Percentiles rank a stretch among this genome's conserved stretches.
Evolutionary conservation across 2,888 invertebrate genomes (phyloP).

Genomic region (Acanthoscelides obtectus): DNA sequence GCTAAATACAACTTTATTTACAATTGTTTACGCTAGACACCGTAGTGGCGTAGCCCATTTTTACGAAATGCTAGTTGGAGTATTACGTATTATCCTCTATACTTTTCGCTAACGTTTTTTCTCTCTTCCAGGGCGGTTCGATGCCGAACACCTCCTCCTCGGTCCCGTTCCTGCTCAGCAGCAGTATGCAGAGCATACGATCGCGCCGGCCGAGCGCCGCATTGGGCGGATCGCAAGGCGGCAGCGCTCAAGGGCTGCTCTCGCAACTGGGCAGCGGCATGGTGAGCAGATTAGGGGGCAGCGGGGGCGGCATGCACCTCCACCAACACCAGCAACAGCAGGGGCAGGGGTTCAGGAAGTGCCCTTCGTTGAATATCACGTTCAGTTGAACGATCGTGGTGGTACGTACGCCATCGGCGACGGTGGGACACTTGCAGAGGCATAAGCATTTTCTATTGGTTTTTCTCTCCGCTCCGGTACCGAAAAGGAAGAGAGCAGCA

Average conservation of each 20-base stretch:
- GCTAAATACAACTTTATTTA: too few species aligned
- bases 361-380: slow-evolving; percentile 71
- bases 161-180: slow-evolving; percentile 78
- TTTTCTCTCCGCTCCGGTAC: slow-evolving; percentile 6
- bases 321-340: slow-evolving; percentile 47
- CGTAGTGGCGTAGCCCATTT: too few species aligned
- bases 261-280: slow-evolving; percentile 90
- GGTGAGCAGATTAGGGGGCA: slow-evolving; percentile 59
- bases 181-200: slow-evolving; percentile 71
- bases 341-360: slow-evolving; percentile 58
- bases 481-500: too few species aligned
- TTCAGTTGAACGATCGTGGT: slow-evolving; percentile 51
- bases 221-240: slow-evolving; percentile 65
- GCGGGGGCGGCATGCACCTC: neutral
- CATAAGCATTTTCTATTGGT: neutral
- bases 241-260: slow-evolving; percentile 49
- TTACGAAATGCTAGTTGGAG: too few species aligned
- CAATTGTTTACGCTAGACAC: too few species aligned
- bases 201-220: slow-evolving; percentile 72
- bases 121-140: slow-evolving; percentile 77
- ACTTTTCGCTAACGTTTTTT: too few species aligned
- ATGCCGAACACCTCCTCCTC: slow-evolving; percentile 88
- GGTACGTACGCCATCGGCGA: slow-evolving; percentile 41
- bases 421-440: slow-evolving; percentile 1
- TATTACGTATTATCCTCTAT: too few species aligned